phyloP scores from a whole-genome alignment of 2,113 vertebrate genomes.

The Clarias macrocephalus region DNA sequence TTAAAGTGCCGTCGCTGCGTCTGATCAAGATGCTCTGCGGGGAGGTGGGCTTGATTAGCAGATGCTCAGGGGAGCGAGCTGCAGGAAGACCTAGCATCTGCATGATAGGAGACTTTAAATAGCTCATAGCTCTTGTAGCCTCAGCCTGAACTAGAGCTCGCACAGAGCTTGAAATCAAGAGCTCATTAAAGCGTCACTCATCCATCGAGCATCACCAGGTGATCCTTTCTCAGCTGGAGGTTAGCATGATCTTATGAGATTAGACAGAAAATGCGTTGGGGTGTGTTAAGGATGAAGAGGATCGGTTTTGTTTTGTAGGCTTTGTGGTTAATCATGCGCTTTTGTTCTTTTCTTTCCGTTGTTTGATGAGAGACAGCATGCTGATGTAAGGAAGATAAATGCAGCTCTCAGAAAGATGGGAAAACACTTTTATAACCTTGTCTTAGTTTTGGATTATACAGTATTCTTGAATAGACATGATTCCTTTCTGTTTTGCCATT shows the following conservation, averaged over 20 bases:
- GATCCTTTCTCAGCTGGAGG: slow-evolving; percentile 40
- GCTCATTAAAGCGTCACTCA: neutral
- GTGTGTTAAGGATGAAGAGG: slow-evolving; percentile 27
- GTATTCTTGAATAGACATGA: slow-evolving; percentile 53
- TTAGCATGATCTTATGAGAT: slow-evolving; percentile 48
- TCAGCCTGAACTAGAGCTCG: neutral
- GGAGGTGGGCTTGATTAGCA: slow-evolving; percentile 56
- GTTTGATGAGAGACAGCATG: neutral
- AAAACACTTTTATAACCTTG: neutral
- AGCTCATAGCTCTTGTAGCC: neutral
- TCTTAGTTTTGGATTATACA: slow-evolving; percentile 36
- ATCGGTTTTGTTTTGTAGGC: slow-evolving; percentile 1
- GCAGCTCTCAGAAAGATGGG: neutral
- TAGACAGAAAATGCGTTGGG: slow-evolving; percentile 46
- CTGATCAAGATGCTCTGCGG: slow-evolving; percentile 40
- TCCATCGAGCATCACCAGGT: slow-evolving; percentile 53
- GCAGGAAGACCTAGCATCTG: slow-evolving; percentile 5
- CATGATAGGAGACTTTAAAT: slow-evolving; percentile 41
- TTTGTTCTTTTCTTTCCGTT: neutral
- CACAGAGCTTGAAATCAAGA: slow-evolving; percentile 3
- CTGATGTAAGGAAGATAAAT: neutral
- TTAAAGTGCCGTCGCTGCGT: slow-evolving; percentile 42
- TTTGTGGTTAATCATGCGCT: neutral
- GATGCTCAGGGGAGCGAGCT: slow-evolving; percentile 51
- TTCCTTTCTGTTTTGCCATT: slow-evolving; percentile 51